Base-by-base conservation (phyloP, 2,797 vertebrate genomes). In the Tamandua tetradactyla region DNA sequence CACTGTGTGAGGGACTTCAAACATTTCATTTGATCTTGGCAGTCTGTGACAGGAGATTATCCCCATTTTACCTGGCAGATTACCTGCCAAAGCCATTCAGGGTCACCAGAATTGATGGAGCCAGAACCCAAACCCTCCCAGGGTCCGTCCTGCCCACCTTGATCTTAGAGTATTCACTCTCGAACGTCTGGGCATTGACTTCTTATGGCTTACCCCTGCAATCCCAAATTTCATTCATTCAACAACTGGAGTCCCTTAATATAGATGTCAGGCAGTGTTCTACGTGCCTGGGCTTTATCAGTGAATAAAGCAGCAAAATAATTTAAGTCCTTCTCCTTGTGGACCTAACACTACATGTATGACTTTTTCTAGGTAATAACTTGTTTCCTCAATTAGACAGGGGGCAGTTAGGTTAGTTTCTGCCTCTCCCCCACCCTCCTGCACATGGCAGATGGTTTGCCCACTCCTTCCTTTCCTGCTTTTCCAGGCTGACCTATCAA, bases 401-500 rank as follows among this genome's bases (percentile, higher is more conserved):
- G 59, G 49, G 57, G 14, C 47, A 4, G 13, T 25, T 17, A 17
- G 47, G 42, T 7, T 9, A 32, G 4, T 76, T 40, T 40, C 75
- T 42, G 3, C 25, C 37, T 35, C 35, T 40, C 4, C 40, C 78
- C 13, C 5, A 6, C 30, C 25, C 15, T 78, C 32, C 23, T 61
- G 47, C 30, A 12, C 0, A 3, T 14, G 42, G 35, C 71, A 55
- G 0, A 44, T 64, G 72, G 64, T 61, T 71, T 78, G 59, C 62
- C 69, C 35, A 30, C 22, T 76, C 44, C 42, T 9, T 61, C 59
- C 57, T 82, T 57, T 85, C 14, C 37, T 83, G 35, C 27, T 66
- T 90, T 80, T 74, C 79, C 55, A 87, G 85, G 59, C 62, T 66
- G 25, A 42, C 40, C 80, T 93, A 85, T 22, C 68, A 27, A 79